A percentile compares a stretch with the other conserved stretches of the same genome.
phyloP scores from a whole-genome alignment of 2,113 vertebrate species.

The Cyanoliseus patagonus region DNA sequence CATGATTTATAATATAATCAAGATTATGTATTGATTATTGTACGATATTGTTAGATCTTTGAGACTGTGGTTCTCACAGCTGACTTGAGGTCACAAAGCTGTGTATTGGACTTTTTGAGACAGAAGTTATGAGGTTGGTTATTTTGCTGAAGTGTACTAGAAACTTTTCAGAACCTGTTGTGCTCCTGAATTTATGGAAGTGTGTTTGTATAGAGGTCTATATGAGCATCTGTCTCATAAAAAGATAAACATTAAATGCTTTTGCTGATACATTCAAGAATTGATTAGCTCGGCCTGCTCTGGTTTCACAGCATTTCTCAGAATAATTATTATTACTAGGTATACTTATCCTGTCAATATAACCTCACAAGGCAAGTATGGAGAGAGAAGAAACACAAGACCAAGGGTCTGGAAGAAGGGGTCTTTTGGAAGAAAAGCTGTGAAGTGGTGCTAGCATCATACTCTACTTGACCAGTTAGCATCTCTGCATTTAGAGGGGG shows the following conservation, averaged over 20 bases:
- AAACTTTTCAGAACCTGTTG: background rate
- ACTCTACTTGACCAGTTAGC: background rate
- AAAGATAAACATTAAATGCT: background rate
- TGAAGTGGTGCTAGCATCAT: background rate
- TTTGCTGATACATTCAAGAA: background rate
- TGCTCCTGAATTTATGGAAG: background rate
- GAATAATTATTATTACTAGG: background rate
- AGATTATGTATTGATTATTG: background rate
- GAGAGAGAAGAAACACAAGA: background rate
- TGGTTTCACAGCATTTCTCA: background rate
- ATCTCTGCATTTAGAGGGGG: no score
- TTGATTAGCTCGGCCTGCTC: background rate
- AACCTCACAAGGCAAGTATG: background rate
- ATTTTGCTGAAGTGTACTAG: background rate
- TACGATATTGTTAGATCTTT: background rate
- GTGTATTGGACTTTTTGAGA: background rate
- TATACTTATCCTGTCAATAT: background rate
- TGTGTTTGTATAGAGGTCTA: background rate
- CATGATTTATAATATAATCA: background rate
- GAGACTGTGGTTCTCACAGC: background rate
- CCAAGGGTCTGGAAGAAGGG: background rate
- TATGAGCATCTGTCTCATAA: background rate
- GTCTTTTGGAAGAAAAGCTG: background rate
- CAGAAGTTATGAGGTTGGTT: background rate
- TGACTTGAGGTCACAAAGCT: background rate